Base-by-base conservation (phyloP, 30 jellyfish, hydroid and myxozoan species). In the Cassiopea xamachana region DNA sequence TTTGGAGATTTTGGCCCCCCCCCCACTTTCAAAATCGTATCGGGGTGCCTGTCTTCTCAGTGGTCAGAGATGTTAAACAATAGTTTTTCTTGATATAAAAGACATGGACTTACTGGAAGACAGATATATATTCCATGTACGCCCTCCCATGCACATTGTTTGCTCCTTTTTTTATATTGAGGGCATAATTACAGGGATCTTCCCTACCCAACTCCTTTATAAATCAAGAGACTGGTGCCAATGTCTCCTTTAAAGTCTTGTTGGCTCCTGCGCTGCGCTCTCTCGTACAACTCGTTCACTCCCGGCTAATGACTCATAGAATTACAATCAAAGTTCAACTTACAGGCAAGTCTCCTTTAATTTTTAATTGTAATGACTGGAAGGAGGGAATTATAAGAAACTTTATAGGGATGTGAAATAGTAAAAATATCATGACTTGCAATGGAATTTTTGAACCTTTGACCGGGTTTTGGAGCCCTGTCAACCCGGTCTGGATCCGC, bases 231-330 rank as follows among this genome's bases (percentile, higher is more conserved):
- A 55, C 64, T 55, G 64, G 64, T 55, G 64, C 64, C 64, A 55
- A 17, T 73, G 82, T 73, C 0, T 12, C 58, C 82, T 73, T 44
- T 27, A 19, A 73, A 73, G 55, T 73, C 61, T 73, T 51, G 82
- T 73, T 73, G 82, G 82, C 82, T 73, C 82, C 82, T 73, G 82
- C 82, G 82, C 82, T 73, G 58, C 82, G 55, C 82, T 73, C 82
- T 73, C 82, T 73, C 17, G 78, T 69, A 18, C 78, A 69, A 69
- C 78, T 69, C 78, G 1, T 69, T 69, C 78, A 69, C 78, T 69
- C 78, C 78, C 15, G 78, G 78, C 78, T 69, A 43, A 43, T 1
- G 48, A 17, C 78, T 69, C 78, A 69, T 69, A 69, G 78, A 69
- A 6, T 69, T 69, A 69, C 78, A 69, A 69, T 69, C 78, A 43